Percentiles rank a stretch among this genome's conserved stretches.
Evolutionary conservation across 2,888 invertebrate species (phyloP).

Genomic region (Sarcophaga carnaria): DNA sequence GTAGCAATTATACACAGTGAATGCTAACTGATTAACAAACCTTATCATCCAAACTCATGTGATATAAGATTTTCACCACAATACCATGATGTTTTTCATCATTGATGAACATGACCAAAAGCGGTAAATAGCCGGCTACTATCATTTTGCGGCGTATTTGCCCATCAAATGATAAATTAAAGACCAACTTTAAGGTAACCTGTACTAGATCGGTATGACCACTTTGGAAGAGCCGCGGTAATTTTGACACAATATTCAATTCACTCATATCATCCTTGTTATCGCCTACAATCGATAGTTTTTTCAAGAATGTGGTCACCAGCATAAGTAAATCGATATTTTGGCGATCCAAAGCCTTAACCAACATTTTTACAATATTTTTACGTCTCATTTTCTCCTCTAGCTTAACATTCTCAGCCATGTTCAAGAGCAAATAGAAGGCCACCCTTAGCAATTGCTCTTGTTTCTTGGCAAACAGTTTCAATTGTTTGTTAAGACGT

Average conservation of each 20-base stretch:
- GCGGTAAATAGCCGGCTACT: conserved; percentile 92
- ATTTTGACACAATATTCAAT: conserved; percentile 90
- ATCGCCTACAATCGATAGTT: conserved; percentile 95
- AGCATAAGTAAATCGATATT: conserved; percentile 94
- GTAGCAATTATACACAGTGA: background rate
- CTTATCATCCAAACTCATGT: conserved; percentile 95
- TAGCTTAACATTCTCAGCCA: conserved; percentile 96
- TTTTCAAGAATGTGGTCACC: conserved; percentile 96
- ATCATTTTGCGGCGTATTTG: conserved; percentile 94
- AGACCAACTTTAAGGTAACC: conserved; percentile 92
- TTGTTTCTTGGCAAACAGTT: conserved; percentile 93
- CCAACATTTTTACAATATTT: conserved; percentile 92
- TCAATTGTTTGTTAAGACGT: conserved; percentile 89
- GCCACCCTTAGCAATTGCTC: conserved; percentile 95
- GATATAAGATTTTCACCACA: conserved; percentile 93
- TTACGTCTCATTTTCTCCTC: conserved; percentile 99
- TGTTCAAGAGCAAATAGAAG: conserved; percentile 95
- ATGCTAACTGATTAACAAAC: conserved; percentile 61
- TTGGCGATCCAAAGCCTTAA: conserved; percentile 93
- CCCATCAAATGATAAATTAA: conserved; percentile 97
- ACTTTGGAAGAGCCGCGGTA: conserved; percentile 89
- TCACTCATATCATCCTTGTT: conserved; percentile 96
- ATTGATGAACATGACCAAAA: conserved; percentile 94
- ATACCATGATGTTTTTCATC: conserved; percentile 90
- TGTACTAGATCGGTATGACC: conserved; percentile 84